Evolutionary conservation across 2,888 invertebrate species (phyloP), one percentile per base, ranked within the genome.

Genomic region (Pherbina coryleti): DNA sequence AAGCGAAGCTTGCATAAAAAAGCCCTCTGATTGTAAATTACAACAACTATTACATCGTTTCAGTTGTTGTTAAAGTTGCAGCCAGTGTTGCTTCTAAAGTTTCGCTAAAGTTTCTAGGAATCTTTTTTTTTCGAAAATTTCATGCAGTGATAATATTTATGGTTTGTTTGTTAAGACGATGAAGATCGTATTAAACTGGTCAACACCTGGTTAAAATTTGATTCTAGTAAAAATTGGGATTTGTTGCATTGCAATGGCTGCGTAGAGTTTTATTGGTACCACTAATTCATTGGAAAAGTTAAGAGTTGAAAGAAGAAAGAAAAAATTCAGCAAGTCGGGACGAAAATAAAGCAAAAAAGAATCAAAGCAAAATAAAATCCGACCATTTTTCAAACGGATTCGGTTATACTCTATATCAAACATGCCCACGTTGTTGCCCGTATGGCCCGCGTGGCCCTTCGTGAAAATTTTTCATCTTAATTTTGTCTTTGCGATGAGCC

Each of bases 31-130:
- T 67, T 82, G 82, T 85, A 85, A 85, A 86, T 85, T 85, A 86
- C 86, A 85, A 84, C 86, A 85, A 86, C 85, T 84, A 85, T 86
- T 86, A 85, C 85, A 11, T 34, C 64, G 64, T 66, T 28, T 66
- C 8, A 60, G 28, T 60, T 28, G 60, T 60, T 28, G 17, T 28
- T n/a, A 28, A 14, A 60, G 60, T 28, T 17, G 60, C 25, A 17
- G 25, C 17, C 17, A 11, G 19, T 22, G 8, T 57, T 57, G 60
- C 28, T 25, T 25, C 28, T 60, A 17, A 28, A 19, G 22, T 22
- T 60, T 25, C 60, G 11, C 60, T 14, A 60, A 60, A 60, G 25
- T 60, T 60, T 60, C 60, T 60, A 60, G 60, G 60, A 60, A 60
- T 60, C 28, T 60, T 25, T 60, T 60, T 25, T 60, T 60, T 60